A percentile compares a stretch with the other conserved stretches of the same genome.
Evolutionary conservation across 2,888 invertebrate species (phyloP).

Genomic region (Mycalesis mineus): DNA sequence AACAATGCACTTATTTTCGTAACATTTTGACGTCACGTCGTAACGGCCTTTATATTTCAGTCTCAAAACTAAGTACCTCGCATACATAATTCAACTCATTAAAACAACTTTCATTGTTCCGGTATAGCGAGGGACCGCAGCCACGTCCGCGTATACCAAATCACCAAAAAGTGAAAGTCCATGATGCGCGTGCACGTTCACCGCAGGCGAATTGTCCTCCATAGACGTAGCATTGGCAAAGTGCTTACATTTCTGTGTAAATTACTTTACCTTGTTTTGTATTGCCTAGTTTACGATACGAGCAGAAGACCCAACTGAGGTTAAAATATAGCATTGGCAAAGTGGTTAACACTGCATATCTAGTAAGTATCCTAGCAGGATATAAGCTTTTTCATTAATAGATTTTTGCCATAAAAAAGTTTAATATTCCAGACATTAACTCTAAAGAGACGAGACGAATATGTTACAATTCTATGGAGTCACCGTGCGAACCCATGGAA

Average conservation of each 20-base stretch:
- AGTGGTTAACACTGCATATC: too few species aligned
- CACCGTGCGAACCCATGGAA: too few species aligned
- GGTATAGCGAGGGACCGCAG: conserved; percentile 44
- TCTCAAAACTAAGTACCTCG: conserved; percentile 12
- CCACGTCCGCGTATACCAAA: conserved; percentile 54
- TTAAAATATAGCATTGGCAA: too few species aligned
- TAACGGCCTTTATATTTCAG: not conserved
- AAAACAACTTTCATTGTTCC: conserved; percentile 67
- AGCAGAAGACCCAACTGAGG: too few species aligned
- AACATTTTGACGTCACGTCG: not conserved
- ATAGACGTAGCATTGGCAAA: conserved; percentile 13
- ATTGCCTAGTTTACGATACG: too few species aligned
- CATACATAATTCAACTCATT: conserved; percentile 39
- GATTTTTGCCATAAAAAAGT: too few species aligned
- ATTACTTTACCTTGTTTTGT: not conserved
- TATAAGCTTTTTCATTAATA: too few species aligned
- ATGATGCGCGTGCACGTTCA: conserved; percentile 48
- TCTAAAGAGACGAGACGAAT: too few species aligned
- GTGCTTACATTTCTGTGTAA: conserved; percentile 7
- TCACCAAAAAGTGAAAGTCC: conserved; percentile 71
- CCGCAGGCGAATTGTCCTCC: conserved; percentile 22
- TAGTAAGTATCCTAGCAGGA: too few species aligned
- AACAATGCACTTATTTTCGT: not conserved
- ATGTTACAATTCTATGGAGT: too few species aligned
- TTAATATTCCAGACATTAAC: too few species aligned